Evolutionary conservation across 2,888 invertebrate species (phyloP), one percentile per base, ranked within the genome.

Genomic region (Nymphalis polychloros): DNA sequence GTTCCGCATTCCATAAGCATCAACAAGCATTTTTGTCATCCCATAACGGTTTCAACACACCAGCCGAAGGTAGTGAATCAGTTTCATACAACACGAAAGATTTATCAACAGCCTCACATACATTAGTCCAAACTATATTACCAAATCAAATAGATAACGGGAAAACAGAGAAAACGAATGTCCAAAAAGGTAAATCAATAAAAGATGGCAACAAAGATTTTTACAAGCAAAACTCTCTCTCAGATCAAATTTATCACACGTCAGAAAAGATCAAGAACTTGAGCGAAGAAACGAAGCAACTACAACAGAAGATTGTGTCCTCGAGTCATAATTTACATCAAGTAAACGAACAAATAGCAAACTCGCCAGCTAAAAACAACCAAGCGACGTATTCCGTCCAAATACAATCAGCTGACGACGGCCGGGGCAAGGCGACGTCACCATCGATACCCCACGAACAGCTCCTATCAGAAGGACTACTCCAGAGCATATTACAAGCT

Each of bases 401-500:
- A 82, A 96, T 97, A 61, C 96, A 96, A 79, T 92, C 96, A 0
- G 95, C 96, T 0, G 94, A 95, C 82, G 74, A 79, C 5, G 41
- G 41, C 41, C 41, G 41, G 13, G 41, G 41, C 41, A 81, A 81
- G 57, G 91, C 92, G 0, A 92, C 93, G 71, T 88, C 90, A 10
- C 92, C 93, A 0, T 73, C 93, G 79, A 84, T 90, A 27, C 94
- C 96, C 16, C 97, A 97, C 77, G 95, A 96, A 17, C 96, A 97
- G 82, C 93, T 97, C 0, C 85, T 97, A 0, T 96, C 96, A 0
- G 95, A 97, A 80, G 97, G 96, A 1, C 89, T 97, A 0, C 84
- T 97, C 1, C 96, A 97, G 81, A 96, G 97, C 63, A 97, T 97
- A 67, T 84, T 97, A 2, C 95, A 96, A 71, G 97, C 97, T 0